A percentile compares a stretch with the other conserved stretches of the same genome.
These are phyloP conservation scores for Acanthopleura granulata DNA, from an alignment of 2,888 invertebrate species.

Conservation along the genomic window DNA sequence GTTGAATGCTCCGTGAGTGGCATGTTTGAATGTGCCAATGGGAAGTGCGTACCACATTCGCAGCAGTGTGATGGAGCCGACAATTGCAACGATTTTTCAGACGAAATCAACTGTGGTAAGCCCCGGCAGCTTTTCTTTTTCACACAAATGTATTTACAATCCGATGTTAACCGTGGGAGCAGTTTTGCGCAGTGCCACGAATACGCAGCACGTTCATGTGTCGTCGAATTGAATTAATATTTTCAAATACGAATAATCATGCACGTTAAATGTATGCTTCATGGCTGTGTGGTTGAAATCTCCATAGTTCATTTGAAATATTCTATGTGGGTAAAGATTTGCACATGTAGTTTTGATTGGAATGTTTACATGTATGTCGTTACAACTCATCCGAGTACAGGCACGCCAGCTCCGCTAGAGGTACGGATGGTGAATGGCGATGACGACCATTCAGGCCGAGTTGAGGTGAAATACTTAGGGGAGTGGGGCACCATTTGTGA, in stretches of 20 bases:
- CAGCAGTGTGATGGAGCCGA: constrained; percentile 51
- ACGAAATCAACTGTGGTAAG: constrained; percentile 50
- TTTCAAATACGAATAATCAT: too few species aligned
- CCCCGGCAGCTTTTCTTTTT: neutral
- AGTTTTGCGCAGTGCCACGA: too few species aligned
- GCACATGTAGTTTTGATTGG: too few species aligned
- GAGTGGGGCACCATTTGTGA: constrained; percentile 65
- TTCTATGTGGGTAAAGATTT: too few species aligned
- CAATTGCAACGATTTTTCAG: constrained; percentile 60
- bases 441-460: constrained; percentile 49
- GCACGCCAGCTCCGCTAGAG: constrained; percentile 12
- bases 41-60: constrained; percentile 44
- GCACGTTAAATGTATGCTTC: too few species aligned
- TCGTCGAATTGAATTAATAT: too few species aligned
- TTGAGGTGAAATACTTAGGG: constrained; percentile 52
- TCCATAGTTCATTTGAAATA: too few species aligned
- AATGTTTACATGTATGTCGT: neutral
- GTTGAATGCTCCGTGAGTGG: constrained; percentile 7
- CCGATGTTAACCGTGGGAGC: too few species aligned
- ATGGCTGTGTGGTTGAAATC: too few species aligned
- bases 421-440: constrained; percentile 46
- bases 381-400: neutral
- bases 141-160: too few species aligned
- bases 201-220: too few species aligned
- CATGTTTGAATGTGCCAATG: constrained; percentile 75